Conservation (phyloP, 2,888 invertebrate species). For the Lasioglossum figueresi region DNA sequence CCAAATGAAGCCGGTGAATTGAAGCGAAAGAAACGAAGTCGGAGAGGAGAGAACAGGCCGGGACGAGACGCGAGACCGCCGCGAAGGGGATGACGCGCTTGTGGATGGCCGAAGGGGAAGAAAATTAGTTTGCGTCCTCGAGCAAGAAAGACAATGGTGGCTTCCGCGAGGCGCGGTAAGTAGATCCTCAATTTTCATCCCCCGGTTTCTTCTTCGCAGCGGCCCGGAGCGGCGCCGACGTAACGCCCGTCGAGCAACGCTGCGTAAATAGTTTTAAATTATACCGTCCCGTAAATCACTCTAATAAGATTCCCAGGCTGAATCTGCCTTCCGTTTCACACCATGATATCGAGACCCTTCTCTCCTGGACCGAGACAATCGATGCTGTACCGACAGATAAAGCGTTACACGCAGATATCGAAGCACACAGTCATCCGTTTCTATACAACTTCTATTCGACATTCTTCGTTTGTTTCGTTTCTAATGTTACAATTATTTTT, state of each 20-base stretch:
- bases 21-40: conserved; percentile 30
- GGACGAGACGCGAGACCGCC: background rate
- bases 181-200: conserved; percentile 56
- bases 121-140: conserved; percentile 55
- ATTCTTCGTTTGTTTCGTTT: background rate
- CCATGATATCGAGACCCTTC: background rate
- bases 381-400: background rate
- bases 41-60: background rate
- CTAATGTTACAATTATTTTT: background rate
- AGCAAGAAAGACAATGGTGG: conserved; percentile 51
- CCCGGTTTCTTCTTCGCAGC: conserved; percentile 3
- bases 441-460: no score
- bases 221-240: conserved; percentile 3
- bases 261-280: conserved; percentile 56
- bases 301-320: conserved; percentile 38
- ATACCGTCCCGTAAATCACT: conserved; percentile 47
- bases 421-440: background rate
- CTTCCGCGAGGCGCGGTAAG: conserved; percentile 28
- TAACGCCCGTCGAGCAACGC: conserved; percentile 32
- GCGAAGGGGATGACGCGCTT: background rate
- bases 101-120: conserved; percentile 9
- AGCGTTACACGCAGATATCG: background rate
- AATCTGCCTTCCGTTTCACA: conserved; percentile 30
- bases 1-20: conserved; percentile 49
- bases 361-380: background rate